These are phyloP conservation scores for Turdus rufiventris DNA, from an alignment of 2,113 vertebrate species.

Conservation along the genomic window DNA sequence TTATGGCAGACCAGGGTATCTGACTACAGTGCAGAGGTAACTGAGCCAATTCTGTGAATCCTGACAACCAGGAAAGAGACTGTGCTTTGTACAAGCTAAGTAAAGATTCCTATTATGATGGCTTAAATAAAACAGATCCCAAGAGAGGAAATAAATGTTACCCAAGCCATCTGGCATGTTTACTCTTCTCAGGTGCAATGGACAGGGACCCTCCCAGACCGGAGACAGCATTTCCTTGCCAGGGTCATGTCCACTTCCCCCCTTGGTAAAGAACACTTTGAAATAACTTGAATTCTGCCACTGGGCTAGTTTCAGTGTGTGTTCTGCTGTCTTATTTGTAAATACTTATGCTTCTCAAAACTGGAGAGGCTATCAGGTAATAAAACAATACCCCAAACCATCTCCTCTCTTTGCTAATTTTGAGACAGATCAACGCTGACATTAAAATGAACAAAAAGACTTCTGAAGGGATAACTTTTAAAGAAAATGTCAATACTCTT, in stretches of 20 bases:
- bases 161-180: neutral
- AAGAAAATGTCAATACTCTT: neutral
- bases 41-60: neutral
- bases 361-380: neutral
- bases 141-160: neutral
- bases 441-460: neutral
- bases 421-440: neutral
- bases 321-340: neutral
- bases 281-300: neutral
- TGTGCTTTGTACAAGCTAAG: neutral
- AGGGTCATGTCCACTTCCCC: neutral
- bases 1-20: neutral
- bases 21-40: neutral
- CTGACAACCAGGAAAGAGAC: neutral
- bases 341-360: neutral
- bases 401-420: neutral
- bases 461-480: neutral
- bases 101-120: neutral
- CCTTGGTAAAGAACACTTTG: neutral
- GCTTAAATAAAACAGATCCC: neutral
- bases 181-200: rapidly evolving
- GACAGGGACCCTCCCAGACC: neutral
- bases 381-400: neutral
- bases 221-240: neutral
- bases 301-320: neutral